Percentiles rank a stretch among this genome's conserved stretches.
These are phyloP conservation scores for Semotilus atromaculatus DNA, from an alignment of 2,797 vertebrate genomes.

Conservation along the genomic window DNA sequence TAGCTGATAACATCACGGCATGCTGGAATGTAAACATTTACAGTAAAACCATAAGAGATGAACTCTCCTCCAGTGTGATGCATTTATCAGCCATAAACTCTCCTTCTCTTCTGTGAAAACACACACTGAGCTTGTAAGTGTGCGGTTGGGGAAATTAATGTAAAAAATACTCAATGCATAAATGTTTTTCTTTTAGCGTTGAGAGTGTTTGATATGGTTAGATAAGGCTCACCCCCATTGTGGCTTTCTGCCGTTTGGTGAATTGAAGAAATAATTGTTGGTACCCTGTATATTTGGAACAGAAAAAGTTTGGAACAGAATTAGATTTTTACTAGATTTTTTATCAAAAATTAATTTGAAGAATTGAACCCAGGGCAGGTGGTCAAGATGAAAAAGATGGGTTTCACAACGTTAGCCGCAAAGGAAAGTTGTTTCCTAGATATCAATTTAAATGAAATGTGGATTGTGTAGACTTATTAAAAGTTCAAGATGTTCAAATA, in stretches of 20 bases:
- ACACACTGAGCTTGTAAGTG: neutral
- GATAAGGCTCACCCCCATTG: neutral
- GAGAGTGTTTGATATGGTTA: neutral
- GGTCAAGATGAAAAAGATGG: neutral
- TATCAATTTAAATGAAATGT: too few relatives aligned
- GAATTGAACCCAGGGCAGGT: neutral
- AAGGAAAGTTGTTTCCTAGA: too few relatives aligned
- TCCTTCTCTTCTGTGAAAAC: constrained; percentile 37
- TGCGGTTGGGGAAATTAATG: neutral
- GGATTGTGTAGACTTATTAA: too few relatives aligned
- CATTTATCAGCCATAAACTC: constrained; percentile 71
- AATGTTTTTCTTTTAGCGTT: constrained; percentile 5
- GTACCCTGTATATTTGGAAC: neutral
- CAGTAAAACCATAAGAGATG: constrained; percentile 77
- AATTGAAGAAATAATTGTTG: neutral
- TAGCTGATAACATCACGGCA: constrained; percentile 81
- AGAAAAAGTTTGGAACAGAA: neutral
- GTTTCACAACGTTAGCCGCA: neutral
- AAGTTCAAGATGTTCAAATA: too few relatives aligned
- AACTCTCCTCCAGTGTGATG: constrained; percentile 67
- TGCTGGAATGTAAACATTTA: constrained; percentile 85
- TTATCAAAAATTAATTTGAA: neutral
- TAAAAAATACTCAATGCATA: neutral
- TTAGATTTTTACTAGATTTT: neutral
- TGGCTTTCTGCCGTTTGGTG: neutral